Conservation (phyloP, 2,888 invertebrate species). For the Caenorhabditis sinica region DNA sequence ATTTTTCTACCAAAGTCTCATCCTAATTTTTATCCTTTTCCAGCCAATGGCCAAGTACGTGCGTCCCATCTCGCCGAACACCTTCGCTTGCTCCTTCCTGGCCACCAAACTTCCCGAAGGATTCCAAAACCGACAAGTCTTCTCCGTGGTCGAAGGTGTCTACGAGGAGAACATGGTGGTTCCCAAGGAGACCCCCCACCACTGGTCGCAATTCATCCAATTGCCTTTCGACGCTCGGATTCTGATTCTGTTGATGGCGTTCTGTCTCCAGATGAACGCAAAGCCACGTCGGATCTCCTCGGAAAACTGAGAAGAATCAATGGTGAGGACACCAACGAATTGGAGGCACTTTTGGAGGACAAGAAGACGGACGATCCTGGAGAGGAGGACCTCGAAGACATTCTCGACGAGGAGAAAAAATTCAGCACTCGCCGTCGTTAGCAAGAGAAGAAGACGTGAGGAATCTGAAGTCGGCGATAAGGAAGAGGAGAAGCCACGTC, state of each 20-base stretch:
- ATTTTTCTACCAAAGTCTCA: too few species aligned
- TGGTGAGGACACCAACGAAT: neutral
- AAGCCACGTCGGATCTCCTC: conserved; percentile 5
- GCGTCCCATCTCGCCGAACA: neutral
- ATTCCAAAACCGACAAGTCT: neutral
- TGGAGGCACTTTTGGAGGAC: conserved; percentile 1
- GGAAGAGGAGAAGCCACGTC: neutral
- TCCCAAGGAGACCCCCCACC: neutral
- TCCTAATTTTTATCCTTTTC: neutral
- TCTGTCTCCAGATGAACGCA: conserved; percentile 12
- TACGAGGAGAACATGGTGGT: conserved; percentile 14
- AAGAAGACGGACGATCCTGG: neutral
- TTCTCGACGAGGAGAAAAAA: conserved; percentile 13
- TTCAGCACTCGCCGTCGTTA: conserved; percentile 10
- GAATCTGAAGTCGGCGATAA: too few species aligned
- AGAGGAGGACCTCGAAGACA: neutral
- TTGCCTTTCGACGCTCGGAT: neutral
- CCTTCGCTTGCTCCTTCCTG: conserved; percentile 14
- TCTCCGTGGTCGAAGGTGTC: neutral
- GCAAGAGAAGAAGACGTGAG: neutral
- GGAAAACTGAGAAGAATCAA: neutral
- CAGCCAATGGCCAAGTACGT: conserved; percentile 15
- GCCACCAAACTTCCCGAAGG: neutral
- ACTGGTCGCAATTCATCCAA: too few species aligned
- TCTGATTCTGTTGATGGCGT: neutral